A percentile compares a stretch with the other conserved stretches of the same genome.
Evolutionary conservation across 1,140 invertebrate species (phyloP).

Genomic region (Tetramorium simillimum): DNA sequence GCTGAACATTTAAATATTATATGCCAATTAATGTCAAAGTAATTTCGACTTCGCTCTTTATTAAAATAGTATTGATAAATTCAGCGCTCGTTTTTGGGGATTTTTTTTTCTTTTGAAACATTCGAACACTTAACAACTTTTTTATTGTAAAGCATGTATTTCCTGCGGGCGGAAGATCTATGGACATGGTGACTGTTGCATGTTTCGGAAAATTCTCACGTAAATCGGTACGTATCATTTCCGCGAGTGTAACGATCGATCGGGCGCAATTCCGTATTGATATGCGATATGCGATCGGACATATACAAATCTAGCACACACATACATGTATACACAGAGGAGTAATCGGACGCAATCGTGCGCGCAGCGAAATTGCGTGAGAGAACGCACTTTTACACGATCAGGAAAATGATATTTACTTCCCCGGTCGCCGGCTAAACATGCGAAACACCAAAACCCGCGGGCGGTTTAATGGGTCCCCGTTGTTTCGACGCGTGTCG

Average conservation of each 20-base stretch:
- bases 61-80: not conserved
- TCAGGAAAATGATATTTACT: constrained; percentile 78
- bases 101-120: not conserved
- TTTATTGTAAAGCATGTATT: not conserved
- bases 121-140: constrained; percentile 12
- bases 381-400: constrained; percentile 52
- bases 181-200: not conserved
- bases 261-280: constrained; percentile 39
- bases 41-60: not conserved
- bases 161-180: not conserved
- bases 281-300: constrained; percentile 41
- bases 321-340: no score
- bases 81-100: not conserved
- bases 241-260: constrained; percentile 1
- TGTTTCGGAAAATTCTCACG: constrained; percentile 3
- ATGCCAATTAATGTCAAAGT: not conserved
- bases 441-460: constrained; percentile 47
- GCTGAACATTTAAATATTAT: not conserved
- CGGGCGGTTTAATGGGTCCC: constrained; percentile 79
- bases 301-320: not conserved
- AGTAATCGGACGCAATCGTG: not conserved
- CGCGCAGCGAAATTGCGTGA: constrained; percentile 32
- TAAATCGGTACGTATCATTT: not conserved
- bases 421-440: constrained; percentile 75
- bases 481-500: constrained; percentile 77